Evolutionary conservation across 1,140 invertebrate species (phyloP), one percentile per base, ranked within the genome.

Genomic region (Drosophila insularis): DNA sequence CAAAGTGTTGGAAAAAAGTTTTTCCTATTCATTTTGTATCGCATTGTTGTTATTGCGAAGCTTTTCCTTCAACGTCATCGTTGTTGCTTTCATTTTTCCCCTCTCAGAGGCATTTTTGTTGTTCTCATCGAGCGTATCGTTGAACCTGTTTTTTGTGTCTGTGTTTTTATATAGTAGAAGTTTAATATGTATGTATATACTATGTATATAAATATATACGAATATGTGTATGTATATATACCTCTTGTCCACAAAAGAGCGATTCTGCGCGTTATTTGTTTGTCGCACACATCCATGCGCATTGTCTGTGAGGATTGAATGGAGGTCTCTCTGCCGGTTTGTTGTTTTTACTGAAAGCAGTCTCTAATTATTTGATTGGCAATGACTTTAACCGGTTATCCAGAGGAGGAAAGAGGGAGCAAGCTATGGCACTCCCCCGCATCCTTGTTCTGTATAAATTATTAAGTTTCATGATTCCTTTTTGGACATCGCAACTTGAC

Each of bases 361-460:
- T 68, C 69, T 73, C 62, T 79, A 76, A 79, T 77, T 79, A 79
- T 79, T 79, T 70, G 74, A 79, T 79, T 77, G 77, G 73, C 74
- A 79, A 79, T 79, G 74, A 79, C 67, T 77, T 74, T 71, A 58
- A 58, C 7, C 32, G 14, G 17, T 58, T 8, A 37, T 8, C 8
- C 43, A 50, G 10, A 21, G 8, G 11, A 4, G 5, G 2, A 2
- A 21, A 11, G 14, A 2, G 17, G 17, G 43, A 10, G 14, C 6
- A 17, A 2, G 43, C 2, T 5, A 8, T 17, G n/a, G 14, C 6
- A 10, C n/a, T 17, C 43, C 43, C 14, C 7, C 17, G 19, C 13
- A 21, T 10, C 43, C 43, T 21, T 21, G 4, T 21, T 3, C 43
- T 21, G 7, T 50, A 50, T n/a, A 50, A 50, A 50, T 21, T 50